A percentile compares a stretch with the other conserved stretches of the same genome.
phyloP scores from a whole-genome alignment of 2,888 invertebrate species.

The Ernsta delagoae region DNA sequence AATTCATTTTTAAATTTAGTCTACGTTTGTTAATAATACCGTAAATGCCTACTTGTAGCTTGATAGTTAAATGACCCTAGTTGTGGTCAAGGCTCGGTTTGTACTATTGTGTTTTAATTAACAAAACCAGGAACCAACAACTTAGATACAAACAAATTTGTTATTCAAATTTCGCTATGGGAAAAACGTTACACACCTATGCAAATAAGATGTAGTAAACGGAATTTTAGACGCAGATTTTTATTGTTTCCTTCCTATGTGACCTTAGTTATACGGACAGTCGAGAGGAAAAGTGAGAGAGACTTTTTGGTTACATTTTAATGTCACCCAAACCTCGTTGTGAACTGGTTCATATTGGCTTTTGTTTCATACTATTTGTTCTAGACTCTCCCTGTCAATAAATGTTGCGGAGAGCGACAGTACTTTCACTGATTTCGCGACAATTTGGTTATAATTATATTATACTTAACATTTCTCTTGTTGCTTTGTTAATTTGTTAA shows the following conservation, averaged over 20 bases:
- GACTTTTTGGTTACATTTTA: not conserved
- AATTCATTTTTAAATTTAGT: no score
- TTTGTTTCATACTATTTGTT: constrained; percentile 1
- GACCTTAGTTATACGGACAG: not conserved
- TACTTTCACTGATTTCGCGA: not conserved
- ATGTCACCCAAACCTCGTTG: not conserved
- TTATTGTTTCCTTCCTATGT: no score
- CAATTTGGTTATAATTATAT: not conserved
- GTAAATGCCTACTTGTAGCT: no score
- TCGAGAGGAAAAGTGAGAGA: not conserved
- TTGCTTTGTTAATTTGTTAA: no score
- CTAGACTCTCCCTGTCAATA: not conserved
- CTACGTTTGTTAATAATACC: no score
- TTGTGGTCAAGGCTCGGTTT: not conserved
- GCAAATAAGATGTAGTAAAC: not conserved
- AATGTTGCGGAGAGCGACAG: not conserved
- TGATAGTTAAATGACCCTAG: not conserved
- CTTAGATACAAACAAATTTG: not conserved
- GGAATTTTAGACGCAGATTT: not conserved
- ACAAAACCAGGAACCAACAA: not conserved
- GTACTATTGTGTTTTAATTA: not conserved
- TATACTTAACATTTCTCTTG: no score
- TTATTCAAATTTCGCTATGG: not conserved
- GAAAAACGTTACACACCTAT: not conserved
- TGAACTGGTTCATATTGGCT: not conserved